Evolutionary conservation across 2,888 invertebrate genomes (phyloP).

Genomic region (Agrotis exclamationis): DNA sequence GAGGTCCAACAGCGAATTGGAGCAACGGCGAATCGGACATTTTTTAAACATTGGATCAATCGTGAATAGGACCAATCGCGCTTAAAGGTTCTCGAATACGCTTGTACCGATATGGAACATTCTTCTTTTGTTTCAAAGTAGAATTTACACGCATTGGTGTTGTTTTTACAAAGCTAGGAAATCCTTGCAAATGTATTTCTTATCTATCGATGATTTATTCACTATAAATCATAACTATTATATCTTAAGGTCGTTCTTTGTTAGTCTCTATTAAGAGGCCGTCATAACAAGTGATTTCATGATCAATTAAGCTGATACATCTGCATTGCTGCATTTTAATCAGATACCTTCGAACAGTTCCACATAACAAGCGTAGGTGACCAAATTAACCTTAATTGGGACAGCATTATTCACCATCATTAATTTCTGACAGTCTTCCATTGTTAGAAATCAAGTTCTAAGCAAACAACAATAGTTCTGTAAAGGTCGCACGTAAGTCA

Average conservation of each 20-base stretch:
- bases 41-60: no score
- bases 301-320: conserved; percentile 2
- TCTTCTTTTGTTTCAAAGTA: no score
- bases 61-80: no score
- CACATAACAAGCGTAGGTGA: conserved; percentile 31
- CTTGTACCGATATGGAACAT: no score
- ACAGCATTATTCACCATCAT: conserved; percentile 47
- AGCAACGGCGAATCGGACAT: no score
- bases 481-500: conserved; percentile 54
- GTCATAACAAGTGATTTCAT: background rate
- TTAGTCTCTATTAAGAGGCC: background rate
- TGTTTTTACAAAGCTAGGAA: background rate
- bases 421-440: conserved; percentile 49
- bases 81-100: no score
- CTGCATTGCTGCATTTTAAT: conserved; percentile 17
- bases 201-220: background rate
- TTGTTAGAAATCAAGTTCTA: conserved; percentile 57
- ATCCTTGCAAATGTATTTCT: background rate
- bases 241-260: background rate
- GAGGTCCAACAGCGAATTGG: no score
- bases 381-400: conserved; percentile 40
- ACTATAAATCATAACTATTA: no score
- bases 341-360: background rate
- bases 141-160: background rate
- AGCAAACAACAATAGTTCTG: conserved; percentile 46